phyloP scores from a whole-genome alignment of 2,888 invertebrate genomes.

The Hydriomena furcata region DNA sequence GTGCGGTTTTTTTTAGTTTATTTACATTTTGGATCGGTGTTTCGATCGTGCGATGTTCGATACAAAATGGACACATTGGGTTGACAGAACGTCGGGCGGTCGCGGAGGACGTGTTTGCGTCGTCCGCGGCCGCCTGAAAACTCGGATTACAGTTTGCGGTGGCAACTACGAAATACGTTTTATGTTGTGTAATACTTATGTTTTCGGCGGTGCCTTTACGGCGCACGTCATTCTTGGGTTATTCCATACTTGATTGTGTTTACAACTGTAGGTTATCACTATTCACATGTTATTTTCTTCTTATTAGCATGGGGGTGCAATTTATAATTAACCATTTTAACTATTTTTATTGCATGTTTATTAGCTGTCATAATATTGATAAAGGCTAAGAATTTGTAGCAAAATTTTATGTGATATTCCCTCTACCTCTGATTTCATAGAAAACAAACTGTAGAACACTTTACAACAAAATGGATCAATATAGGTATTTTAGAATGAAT shows the following conservation, averaged over 20 bases:
- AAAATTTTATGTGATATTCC: no score
- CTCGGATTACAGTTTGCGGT: constrained; percentile 41
- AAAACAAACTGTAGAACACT: no score
- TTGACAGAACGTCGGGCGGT: constrained; percentile 61
- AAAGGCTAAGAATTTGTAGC: no score
- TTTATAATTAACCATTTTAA: constrained; percentile 25
- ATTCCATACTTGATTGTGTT: constrained; percentile 30
- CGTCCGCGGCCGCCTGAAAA: constrained; percentile 49
- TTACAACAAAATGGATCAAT: no score
- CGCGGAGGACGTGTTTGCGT: constrained; percentile 52
- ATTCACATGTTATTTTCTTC: constrained; percentile 35
- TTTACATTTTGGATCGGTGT: constrained; percentile 70
- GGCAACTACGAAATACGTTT: constrained; percentile 41
- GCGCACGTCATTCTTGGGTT: constrained; percentile 25
- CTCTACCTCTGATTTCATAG: no score
- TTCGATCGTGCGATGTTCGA: constrained; percentile 58
- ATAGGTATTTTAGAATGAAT: no score
- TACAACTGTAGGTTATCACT: constrained; percentile 36
- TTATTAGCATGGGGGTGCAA: constrained; percentile 36
- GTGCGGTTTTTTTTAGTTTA: constrained; percentile 70
- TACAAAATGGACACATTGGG: constrained; percentile 73
- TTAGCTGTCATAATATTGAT: constrained; percentile 17
- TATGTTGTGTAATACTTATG: constrained; percentile 68
- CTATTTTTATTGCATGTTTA: constrained; percentile 26
- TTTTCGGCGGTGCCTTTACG: constrained; percentile 18